Conservation (phyloP, 2,113 vertebrate species). For the Forbesichthys papilliferus region DNA sequence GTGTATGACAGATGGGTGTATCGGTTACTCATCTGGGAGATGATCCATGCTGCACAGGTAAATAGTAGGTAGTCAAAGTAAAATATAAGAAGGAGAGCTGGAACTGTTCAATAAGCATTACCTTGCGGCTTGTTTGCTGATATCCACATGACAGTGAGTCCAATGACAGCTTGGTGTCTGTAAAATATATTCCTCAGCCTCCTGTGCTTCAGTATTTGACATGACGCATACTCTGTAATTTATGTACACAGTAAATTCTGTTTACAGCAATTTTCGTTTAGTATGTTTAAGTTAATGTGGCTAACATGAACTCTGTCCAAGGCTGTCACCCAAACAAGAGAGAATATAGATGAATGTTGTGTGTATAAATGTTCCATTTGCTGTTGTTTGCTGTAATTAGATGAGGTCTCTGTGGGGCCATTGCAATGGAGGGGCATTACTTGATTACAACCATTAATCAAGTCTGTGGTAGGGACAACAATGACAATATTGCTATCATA, state of each 20-base stretch:
- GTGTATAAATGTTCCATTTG: conserved; percentile 57
- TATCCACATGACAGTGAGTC: too few relatives aligned
- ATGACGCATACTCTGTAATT: too few relatives aligned
- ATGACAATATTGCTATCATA: conserved; percentile 53
- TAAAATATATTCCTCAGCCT: too few relatives aligned
- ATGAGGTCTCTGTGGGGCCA: conserved; percentile 48
- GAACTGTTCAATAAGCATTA: not conserved
- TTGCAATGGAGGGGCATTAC: conserved; percentile 53
- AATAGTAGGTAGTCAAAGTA: conserved; percentile 12
- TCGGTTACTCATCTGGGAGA: conserved; percentile 28
- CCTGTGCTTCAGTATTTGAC: too few relatives aligned
- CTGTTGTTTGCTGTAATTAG: conserved; percentile 66
- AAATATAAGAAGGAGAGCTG: not conserved
- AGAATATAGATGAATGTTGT: conserved; percentile 19
- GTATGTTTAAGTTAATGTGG: not conserved
- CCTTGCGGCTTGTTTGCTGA: too few relatives aligned
- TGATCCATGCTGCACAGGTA: conserved; percentile 10
- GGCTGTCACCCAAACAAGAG: conserved; percentile 19
- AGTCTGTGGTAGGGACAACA: conserved; percentile 41
- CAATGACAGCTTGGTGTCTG: too few relatives aligned
- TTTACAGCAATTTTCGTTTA: not conserved
- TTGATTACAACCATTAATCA: conserved; percentile 75
- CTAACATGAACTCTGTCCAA: not conserved
- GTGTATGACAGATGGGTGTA: conserved; percentile 40
- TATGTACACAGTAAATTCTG: too few relatives aligned